phyloP scores from a whole-genome alignment of 1,140 invertebrate genomes.

The Euschistus heros region DNA sequence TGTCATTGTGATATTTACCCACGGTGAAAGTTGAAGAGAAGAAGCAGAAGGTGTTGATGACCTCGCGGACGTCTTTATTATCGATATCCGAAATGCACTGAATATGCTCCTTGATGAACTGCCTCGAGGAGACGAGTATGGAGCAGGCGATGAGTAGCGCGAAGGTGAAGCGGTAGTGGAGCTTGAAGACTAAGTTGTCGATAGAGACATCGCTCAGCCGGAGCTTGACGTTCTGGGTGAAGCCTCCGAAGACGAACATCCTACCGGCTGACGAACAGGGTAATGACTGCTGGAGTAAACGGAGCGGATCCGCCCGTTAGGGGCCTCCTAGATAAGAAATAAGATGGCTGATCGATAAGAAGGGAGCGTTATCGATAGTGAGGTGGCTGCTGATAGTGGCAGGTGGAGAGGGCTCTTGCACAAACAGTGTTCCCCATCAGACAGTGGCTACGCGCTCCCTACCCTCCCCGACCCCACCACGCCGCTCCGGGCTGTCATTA shows the following conservation, averaged over 20 bases:
- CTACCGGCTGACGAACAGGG: not conserved
- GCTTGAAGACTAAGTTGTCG: constrained; percentile 86
- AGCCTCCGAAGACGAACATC: constrained; percentile 23
- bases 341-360: not conserved
- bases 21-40: constrained; percentile 62
- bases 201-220: constrained; percentile 52
- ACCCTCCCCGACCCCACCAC: too few relatives aligned
- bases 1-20: constrained; percentile 23
- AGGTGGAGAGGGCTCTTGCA: too few relatives aligned
- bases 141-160: constrained; percentile 82
- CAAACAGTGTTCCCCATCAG: too few relatives aligned
- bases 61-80: constrained; percentile 34
- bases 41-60: constrained; percentile 64
- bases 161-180: constrained; percentile 89
- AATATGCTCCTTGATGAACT: constrained; percentile 90
- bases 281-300: not conserved
- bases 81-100: constrained; percentile 66
- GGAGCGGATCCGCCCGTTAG: not conserved
- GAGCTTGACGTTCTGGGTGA: constrained; percentile 13
- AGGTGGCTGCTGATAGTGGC: too few relatives aligned
- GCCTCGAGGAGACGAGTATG: constrained; percentile 77
- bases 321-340: not conserved
- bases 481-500: too few relatives aligned
- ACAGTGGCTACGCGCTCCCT: too few relatives aligned
- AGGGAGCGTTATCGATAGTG: not conserved